Base-by-base conservation (phyloP, 37 sponge, comb jelly and placozoan species). In the Halichondria panicea region DNA sequence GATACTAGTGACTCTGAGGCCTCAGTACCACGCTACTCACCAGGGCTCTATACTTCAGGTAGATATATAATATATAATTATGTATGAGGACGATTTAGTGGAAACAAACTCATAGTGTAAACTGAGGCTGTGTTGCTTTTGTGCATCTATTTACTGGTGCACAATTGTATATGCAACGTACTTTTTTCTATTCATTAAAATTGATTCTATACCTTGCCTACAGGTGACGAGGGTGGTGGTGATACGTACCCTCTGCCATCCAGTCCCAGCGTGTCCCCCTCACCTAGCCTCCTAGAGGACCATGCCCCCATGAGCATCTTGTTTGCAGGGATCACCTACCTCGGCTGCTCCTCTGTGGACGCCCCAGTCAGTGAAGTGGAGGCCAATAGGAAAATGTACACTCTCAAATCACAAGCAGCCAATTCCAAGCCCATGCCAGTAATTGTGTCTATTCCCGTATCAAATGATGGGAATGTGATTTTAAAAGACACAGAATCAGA, bases 301-400 rank as follows among this genome's bases (percentile, higher is more conserved):
- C 61, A 27, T 11, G 61, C 80, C 22, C 36, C 38, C 70, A 79
- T 69, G 80, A 44, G 68, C 38, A 66, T 60, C 55, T 70, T 82
- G 4, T 84, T 76, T 56, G 43, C 46, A 27, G 89, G 90, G 1
- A 48, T 94, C 55, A 61, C 66, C 33, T 92, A 87, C 73, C 75
- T 92, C 13, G 96, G 96, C 28, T 89, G 90, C 39, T 88, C 96
- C 31, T 54, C 90, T 11, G 94, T 95, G 32, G 81, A 93, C 60
- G 90, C 96, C 7, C 96, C 96, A 15, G 79, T 85, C 63, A 92
- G 94, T 33, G 90, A 90, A 66, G 52, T 57, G 15, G 96, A 95
- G 44, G 90, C 90, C 13, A 82, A 88, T 71, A 69, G 90, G 24
- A 89, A 80, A 52, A 92, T 95, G 90, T 22, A 42, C 43, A 82